Base-by-base conservation (phyloP, 2,113 vertebrate genomes). In the Cervus canadensis region DNA sequence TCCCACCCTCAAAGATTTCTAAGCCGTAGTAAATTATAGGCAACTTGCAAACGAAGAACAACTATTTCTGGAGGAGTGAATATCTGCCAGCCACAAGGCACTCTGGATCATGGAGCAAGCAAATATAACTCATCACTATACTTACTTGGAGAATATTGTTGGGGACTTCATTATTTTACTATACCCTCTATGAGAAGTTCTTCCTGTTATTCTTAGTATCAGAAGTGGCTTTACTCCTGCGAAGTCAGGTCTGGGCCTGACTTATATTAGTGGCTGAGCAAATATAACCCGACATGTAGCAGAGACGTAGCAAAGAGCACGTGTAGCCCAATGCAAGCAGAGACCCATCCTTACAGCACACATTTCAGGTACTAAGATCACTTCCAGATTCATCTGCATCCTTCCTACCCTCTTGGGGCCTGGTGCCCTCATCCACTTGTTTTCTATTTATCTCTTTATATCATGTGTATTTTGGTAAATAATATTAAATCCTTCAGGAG, bases 401-500 rank as follows among this genome's bases (percentile, higher is more conserved):
- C n/a, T 54, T 83, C n/a, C 50, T 8, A 13, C 5, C 7, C 40
- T 95, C 36, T 60, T 21, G 12, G 10, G 33, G 3, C 59, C 56
- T 67, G 71, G 6, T 36, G 6, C 56, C 5, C 26, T 85, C 87
- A 50, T 11, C 36, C 30, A 30, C 15, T 88, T 89, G 78, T 33
- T 89, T 87, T 78, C 48, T 48, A 19, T 86, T 40, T 87, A 43
- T 45, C 62, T 92, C 19, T 96, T 76, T 14, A 33, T 40, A 56
- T 36, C 25, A 62, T 56, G 14, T 52, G 5, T 40, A 79, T 56
- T 92, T 67, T 92, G 64, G 19, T 62, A 64, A 95, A 62, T 57
- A 94, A 85, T 57, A 50, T 45, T 45, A 89, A 95, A 62, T 89
- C 33, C 33, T 94, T 91, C 74, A 45, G 60, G 36, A 13, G 5